These are phyloP conservation scores for Drosophila niveifrons DNA, from an alignment of 2,888 invertebrate species.

Conservation along the genomic window DNA sequence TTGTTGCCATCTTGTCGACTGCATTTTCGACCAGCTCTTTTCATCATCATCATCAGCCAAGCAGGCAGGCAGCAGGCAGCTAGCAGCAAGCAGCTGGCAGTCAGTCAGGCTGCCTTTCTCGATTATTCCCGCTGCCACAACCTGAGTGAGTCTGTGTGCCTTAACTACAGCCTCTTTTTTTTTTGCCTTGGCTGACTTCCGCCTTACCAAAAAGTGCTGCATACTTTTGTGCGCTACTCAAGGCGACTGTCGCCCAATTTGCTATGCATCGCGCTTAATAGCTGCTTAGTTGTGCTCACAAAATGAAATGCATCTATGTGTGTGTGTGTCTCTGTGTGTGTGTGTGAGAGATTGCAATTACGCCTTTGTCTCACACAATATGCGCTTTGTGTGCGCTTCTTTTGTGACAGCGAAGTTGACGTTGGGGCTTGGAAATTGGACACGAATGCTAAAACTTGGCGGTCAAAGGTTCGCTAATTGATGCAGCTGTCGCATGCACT, in stretches of 20 bases:
- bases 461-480: constrained; percentile 15
- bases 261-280: constrained; percentile 63
- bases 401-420: constrained; percentile 38
- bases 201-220: constrained; percentile 54
- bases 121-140: not conserved
- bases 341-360: constrained; percentile 61
- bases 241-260: constrained; percentile 71
- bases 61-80: not conserved
- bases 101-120: not conserved
- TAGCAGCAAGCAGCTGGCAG: too few species aligned
- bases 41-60: constrained; percentile 41
- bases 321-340: constrained; percentile 17
- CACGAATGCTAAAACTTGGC: constrained; percentile 15
- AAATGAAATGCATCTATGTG: constrained; percentile 2
- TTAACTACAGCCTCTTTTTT: not conserved
- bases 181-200: constrained; percentile 40
- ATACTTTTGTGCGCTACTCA: constrained; percentile 61
- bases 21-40: constrained; percentile 43
- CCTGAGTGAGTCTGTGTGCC: not conserved
- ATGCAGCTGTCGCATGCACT: constrained; percentile 6
- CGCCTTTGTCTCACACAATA: constrained; percentile 63
- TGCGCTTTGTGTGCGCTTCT: constrained; percentile 43
- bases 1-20: constrained; percentile 43
- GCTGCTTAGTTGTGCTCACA: constrained; percentile 62
- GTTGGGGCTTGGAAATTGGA: constrained; percentile 2